These are phyloP conservation scores for Amazona guildingii DNA, from an alignment of 2,113 vertebrate species.

Conservation along the genomic window DNA sequence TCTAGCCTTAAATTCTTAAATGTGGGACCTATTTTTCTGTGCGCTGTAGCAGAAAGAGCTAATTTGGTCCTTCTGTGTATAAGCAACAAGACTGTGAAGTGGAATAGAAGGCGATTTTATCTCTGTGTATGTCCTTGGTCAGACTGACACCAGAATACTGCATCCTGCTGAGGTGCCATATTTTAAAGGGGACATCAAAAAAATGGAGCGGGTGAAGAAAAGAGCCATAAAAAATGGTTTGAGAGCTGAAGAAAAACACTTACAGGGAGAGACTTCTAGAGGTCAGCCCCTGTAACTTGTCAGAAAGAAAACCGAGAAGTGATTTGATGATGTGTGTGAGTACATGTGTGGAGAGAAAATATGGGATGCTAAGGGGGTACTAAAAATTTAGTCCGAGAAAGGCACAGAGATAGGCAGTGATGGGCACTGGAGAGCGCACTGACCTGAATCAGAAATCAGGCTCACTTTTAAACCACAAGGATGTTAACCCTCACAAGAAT, in stretches of 20 bases:
- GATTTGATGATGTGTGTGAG: slow-evolving; percentile 40
- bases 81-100: slow-evolving; percentile 27
- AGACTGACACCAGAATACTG: slow-evolving; percentile 14
- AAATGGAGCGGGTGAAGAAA: neutral
- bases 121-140: neutral
- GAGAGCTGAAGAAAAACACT: slow-evolving; percentile 41
- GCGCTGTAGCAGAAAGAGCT: slow-evolving; percentile 42
- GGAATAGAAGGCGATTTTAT: slow-evolving; percentile 26
- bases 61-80: slow-evolving; percentile 46
- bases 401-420: neutral
- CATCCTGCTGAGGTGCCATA: slow-evolving; percentile 48
- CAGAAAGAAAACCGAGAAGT: slow-evolving; percentile 39
- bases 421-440: rapidly evolving
- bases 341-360: slow-evolving; percentile 22
- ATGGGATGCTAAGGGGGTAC: neutral
- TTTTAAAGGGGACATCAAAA: slow-evolving; percentile 59
- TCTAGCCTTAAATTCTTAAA: slow-evolving; percentile 20
- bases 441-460: neutral
- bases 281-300: slow-evolving; percentile 35
- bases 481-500: neutral
- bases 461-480: neutral
- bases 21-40: slow-evolving; percentile 4
- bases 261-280: slow-evolving; percentile 20
- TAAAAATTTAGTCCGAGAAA: neutral
- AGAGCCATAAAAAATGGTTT: slow-evolving; percentile 49